phyloP scores from a whole-genome alignment of 2,797 vertebrate species.

The Epinephelus awoara region DNA sequence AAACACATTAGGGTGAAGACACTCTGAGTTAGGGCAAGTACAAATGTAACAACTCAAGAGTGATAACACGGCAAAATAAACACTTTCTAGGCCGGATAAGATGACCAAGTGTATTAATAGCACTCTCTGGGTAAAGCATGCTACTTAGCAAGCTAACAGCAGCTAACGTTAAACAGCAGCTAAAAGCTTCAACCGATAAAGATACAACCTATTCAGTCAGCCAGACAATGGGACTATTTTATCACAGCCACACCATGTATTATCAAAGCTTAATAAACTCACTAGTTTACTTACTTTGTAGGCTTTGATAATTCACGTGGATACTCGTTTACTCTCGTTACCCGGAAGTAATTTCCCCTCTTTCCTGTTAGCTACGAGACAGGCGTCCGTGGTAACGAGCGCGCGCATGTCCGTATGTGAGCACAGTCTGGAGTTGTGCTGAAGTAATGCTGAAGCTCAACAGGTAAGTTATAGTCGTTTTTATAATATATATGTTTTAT shows the following conservation, averaged over 20 bases:
- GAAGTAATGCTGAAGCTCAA: too few species aligned
- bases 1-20: background rate
- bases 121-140: background rate
- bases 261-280: accelerated
- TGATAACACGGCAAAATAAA: background rate
- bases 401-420: too few species aligned
- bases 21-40: background rate
- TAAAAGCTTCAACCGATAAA: background rate
- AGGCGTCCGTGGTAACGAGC: constrained; percentile 27
- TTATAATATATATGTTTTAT: too few species aligned
- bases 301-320: constrained; percentile 65
- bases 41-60: background rate
- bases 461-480: too few species aligned
- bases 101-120: background rate
- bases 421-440: too few species aligned
- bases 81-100: too few species aligned
- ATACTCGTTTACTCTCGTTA: background rate
- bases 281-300: constrained; percentile 58
- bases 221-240: accelerated
- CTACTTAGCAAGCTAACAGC: constrained; percentile 15
- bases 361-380: constrained; percentile 33
- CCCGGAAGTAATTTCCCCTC: constrained; percentile 57
- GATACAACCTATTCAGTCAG: background rate
- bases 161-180: background rate
- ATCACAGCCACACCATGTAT: accelerated